Conservation (phyloP, 2,888 invertebrate genomes). For the Vesta saturnalis region DNA sequence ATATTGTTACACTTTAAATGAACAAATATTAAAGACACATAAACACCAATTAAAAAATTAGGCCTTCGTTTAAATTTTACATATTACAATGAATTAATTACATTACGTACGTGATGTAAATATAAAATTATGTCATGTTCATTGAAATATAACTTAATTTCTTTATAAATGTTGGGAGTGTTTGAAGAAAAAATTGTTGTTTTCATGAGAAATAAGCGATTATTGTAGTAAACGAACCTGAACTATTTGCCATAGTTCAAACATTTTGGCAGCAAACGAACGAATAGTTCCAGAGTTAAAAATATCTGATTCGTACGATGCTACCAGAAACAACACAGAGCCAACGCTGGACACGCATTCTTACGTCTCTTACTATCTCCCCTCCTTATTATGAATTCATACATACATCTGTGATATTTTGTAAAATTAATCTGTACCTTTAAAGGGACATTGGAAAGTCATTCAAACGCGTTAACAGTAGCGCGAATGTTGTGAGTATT, state of each 20-base stretch:
- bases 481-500: too few relatives aligned
- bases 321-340: slow-evolving; percentile 39
- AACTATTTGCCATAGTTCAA: slow-evolving; percentile 60
- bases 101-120: too few relatives aligned
- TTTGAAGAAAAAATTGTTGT: slow-evolving; percentile 15
- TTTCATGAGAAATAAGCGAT: slow-evolving; percentile 43
- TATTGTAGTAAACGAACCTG: slow-evolving; percentile 56
- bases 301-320: slow-evolving; percentile 55
- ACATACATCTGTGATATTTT: background rate
- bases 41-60: background rate
- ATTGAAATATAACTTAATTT: background rate
- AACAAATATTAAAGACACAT: background rate
- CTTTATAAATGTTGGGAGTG: too few relatives aligned
- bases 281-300: slow-evolving; percentile 61
- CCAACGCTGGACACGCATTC: slow-evolving; percentile 33
- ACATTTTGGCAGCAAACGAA: slow-evolving; percentile 60
- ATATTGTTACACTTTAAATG: background rate
- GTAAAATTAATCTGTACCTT: too few relatives aligned
- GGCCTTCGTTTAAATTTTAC: background rate
- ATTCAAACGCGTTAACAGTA: too few relatives aligned
- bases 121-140: too few relatives aligned
- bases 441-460: too few relatives aligned
- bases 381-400: slow-evolving; percentile 5
- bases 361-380: slow-evolving; percentile 30
- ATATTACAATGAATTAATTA: too few relatives aligned